Evolutionary conservation across 2,113 vertebrate species (phyloP), one percentile per base, ranked within the genome.

Genomic region (Pongo abelii): DNA sequence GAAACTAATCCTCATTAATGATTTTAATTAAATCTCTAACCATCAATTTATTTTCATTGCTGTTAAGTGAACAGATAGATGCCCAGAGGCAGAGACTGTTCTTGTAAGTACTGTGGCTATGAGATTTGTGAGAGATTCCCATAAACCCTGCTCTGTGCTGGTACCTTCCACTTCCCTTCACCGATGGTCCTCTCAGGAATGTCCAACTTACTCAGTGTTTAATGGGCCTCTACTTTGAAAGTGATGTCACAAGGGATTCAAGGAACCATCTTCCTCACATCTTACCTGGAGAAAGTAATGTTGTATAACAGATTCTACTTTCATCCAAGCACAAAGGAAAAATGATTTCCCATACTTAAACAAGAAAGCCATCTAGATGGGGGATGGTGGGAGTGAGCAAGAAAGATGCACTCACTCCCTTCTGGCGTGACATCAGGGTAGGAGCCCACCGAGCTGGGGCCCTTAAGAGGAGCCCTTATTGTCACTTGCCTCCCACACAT

Each of bases 1-100:
- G n/a, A 93, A 97, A 52, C 40, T 86, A 74, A 94, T 89, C 27
- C 35, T 88, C 50, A 81, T 55, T 88, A 72, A 61, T 79, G 27
- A 52, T 70, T 92, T 97, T 78, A 83, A 89, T 95, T 86, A 93
- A 78, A 46, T 27, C 22, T 64, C 43, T 69, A 59, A 30, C 17
- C 23, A 50, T 83, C 14, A 89, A 64, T 88, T 52, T 81, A n/a
- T 88, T 92, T 61, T 79, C 32, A 40, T 84, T 95, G 17, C 72
- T 75, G 16, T 70, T 88, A 75, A 84, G 30, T 78, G 38, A 88
- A 74, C 8, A 72, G 48, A 57, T 59, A 40, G 50, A 13, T 95
- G 13, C 18, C 81, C 78, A 17, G 27, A 78, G n/a, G 23, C 32
- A 81, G 57, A 84, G 72, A 40, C 14, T 79, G 7, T 81, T 92